Evolutionary conservation across 2,888 invertebrate species (phyloP).

Genomic region (Odontothrips loti): DNA sequence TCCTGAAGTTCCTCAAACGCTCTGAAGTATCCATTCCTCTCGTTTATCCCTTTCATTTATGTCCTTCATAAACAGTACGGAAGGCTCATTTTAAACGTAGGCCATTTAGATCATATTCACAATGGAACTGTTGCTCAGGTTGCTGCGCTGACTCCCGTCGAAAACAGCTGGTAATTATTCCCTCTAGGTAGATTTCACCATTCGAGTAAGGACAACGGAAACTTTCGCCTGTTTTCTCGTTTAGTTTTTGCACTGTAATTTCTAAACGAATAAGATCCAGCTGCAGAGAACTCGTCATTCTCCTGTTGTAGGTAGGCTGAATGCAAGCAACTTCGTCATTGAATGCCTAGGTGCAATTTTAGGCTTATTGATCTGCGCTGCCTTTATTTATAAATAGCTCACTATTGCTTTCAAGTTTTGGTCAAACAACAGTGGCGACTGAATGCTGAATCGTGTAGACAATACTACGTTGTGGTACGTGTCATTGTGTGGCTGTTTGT

Average conservation of each 20-base stretch:
- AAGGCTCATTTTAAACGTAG: no score
- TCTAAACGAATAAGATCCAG: no score
- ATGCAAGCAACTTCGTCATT: background rate
- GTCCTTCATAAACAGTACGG: no score
- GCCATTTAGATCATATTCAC: no score
- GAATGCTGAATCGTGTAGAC: no score
- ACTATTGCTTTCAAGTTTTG: background rate
- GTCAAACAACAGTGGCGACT: no score
- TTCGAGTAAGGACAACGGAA: background rate
- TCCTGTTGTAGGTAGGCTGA: no score
- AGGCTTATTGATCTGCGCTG: slow-evolving; percentile 12
- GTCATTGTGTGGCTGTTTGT: no score
- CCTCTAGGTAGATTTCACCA: slow-evolving; percentile 9
- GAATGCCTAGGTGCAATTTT: background rate
- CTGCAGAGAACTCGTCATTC: no score
- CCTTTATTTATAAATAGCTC: slow-evolving; percentile 14
- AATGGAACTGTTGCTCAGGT: background rate
- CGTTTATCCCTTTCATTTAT: no score
- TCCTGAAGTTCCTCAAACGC: background rate
- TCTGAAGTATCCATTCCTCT: no score
- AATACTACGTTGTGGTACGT: no score
- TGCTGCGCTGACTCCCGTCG: slow-evolving; percentile 5
- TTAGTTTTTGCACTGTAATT: background rate
- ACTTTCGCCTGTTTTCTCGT: background rate
- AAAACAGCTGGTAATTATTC: slow-evolving; percentile 20